phyloP scores from a whole-genome alignment of 2,797 vertebrate genomes.

The Microctenopoma lineatum region DNA sequence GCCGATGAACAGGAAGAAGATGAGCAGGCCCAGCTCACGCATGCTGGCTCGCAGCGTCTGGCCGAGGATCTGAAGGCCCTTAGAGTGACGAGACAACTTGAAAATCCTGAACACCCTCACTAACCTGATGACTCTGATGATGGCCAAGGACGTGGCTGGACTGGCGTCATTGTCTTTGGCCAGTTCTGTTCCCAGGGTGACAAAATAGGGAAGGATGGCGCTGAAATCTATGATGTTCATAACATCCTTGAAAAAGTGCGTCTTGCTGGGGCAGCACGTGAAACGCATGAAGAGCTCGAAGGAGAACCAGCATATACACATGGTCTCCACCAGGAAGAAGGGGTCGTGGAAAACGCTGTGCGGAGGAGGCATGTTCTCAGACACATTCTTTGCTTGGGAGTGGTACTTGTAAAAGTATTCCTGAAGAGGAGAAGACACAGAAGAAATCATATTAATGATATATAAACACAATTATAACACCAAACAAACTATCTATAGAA shows the following conservation, averaged over 20 bases:
- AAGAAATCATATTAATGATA: not conserved
- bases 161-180: conserved; percentile 85
- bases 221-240: conserved; percentile 95
- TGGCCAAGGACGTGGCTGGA: conserved; percentile 88
- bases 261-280: conserved; percentile 86
- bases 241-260: conserved; percentile 89
- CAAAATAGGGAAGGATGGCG: conserved; percentile 91
- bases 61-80: conserved; percentile 90
- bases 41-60: conserved; percentile 90
- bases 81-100: conserved; percentile 91
- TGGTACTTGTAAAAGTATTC: conserved; percentile 66
- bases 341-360: conserved; percentile 83
- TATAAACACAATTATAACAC: not conserved
- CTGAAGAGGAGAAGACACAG: conserved; percentile 47
- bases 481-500: not conserved
- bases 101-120: conserved; percentile 93
- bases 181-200: conserved; percentile 90
- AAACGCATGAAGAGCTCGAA: conserved; percentile 89
- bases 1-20: conserved; percentile 93
- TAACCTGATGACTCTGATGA: conserved; percentile 89
- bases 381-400: conserved; percentile 61
- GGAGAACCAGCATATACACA: conserved; percentile 93
- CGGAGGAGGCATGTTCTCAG: conserved; percentile 55
- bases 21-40: conserved; percentile 90
- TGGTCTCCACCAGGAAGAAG: conserved; percentile 90